These are phyloP conservation scores for Luperina testacea DNA, from an alignment of 2,888 invertebrate species.

Conservation along the genomic window DNA sequence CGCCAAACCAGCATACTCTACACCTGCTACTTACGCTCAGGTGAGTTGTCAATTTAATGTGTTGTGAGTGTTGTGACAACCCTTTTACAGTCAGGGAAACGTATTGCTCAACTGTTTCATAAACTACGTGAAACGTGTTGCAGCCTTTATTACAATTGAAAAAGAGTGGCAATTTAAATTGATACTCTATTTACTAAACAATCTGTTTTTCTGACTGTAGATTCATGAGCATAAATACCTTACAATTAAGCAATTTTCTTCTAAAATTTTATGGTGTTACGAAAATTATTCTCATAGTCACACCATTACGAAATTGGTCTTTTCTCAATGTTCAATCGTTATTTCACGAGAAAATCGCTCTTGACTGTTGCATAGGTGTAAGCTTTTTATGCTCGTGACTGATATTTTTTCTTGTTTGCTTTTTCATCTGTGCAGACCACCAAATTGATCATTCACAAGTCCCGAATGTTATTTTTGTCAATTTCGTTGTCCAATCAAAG, in stretches of 20 bases:
- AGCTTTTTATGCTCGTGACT: background rate
- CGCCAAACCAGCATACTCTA: constrained; percentile 93
- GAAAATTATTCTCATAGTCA: background rate
- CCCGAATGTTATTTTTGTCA: background rate
- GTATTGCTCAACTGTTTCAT: background rate
- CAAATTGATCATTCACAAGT: background rate
- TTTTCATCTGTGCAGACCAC: constrained; percentile 2
- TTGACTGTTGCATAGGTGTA: background rate
- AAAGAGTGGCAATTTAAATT: background rate
- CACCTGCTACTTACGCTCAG: constrained; percentile 92
- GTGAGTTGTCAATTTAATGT: constrained; percentile 69
- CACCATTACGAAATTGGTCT: background rate
- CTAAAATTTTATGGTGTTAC: background rate
- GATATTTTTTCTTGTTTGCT: background rate
- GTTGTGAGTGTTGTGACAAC: background rate
- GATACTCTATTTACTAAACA: background rate
- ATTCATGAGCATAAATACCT: background rate
- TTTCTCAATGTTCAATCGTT: background rate
- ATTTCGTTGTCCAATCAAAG: background rate
- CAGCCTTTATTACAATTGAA: background rate
- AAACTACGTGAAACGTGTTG: no score
- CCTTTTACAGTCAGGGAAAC: constrained; percentile 2
- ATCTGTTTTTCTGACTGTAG: constrained; percentile 21
- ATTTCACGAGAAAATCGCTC: background rate
- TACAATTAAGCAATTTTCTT: background rate